Conservation (phyloP, 2,797 vertebrate genomes). For the Alfaro cultratus region DNA sequence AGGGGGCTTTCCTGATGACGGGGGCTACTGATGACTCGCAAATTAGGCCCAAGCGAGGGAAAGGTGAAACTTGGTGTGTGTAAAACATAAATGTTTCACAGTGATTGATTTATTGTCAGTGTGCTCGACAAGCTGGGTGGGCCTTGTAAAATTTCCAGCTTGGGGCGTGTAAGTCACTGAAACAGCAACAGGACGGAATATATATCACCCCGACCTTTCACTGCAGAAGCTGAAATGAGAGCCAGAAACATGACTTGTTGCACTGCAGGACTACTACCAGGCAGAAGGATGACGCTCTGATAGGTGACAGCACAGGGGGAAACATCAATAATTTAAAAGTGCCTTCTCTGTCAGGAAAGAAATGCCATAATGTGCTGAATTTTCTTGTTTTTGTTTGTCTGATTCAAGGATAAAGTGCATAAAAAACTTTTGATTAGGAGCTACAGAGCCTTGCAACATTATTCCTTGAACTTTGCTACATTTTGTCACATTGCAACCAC, state of each 20-base stretch:
- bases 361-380: conserved; percentile 51
- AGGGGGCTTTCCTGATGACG: conserved; percentile 68
- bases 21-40: conserved; percentile 62
- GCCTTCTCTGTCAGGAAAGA: conserved; percentile 59
- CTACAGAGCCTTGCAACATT: background rate
- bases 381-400: conserved; percentile 19
- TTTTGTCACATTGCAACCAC: background rate
- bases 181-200: conserved; percentile 56
- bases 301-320: conserved; percentile 68
- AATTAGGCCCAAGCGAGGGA: conserved; percentile 68
- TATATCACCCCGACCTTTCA: conserved; percentile 69
- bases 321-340: conserved; percentile 73
- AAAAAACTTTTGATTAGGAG: conserved; percentile 54
- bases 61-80: background rate
- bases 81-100: conserved; percentile 70
- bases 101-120: conserved; percentile 76
- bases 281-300: conserved; percentile 51
- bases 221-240: conserved; percentile 74
- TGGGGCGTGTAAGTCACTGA: conserved; percentile 66
- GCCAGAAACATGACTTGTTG: conserved; percentile 62
- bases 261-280: conserved; percentile 49
- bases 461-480: background rate
- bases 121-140: conserved; percentile 65
- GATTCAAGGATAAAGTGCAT: conserved; percentile 55
- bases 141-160: conserved; percentile 66